Percentiles rank a stretch among this genome's conserved stretches.
These are phyloP conservation scores for Tangara arthus DNA, from an alignment of 2,797 vertebrate species.

Conservation along the genomic window DNA sequence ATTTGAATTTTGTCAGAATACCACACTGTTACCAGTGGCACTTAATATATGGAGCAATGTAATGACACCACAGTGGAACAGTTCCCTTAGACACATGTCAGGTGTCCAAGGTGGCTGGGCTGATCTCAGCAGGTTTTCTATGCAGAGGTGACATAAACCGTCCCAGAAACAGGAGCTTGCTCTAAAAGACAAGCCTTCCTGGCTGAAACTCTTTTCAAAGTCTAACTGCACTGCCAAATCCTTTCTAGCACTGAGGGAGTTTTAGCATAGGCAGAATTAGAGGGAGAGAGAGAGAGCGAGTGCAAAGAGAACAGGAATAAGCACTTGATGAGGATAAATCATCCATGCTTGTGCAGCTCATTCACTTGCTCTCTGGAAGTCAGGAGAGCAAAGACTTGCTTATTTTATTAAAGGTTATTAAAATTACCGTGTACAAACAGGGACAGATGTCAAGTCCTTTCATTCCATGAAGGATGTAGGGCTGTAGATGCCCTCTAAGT, in stretches of 20 bases:
- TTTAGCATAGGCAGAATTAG: neutral
- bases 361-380: neutral
- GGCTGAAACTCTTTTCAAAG: neutral
- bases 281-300: neutral
- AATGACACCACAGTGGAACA: neutral
- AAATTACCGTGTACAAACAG: neutral
- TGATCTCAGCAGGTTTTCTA: neutral
- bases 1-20: neutral
- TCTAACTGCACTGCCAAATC: neutral
- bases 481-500: neutral
- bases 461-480: neutral
- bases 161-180: neutral
- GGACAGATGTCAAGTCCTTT: neutral
- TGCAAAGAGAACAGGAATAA: neutral
- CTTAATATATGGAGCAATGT: neutral
- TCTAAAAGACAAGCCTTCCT: neutral
- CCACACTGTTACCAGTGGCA: neutral
- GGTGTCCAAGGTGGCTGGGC: neutral
- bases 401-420: neutral
- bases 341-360: accelerated
- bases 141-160: neutral
- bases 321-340: neutral
- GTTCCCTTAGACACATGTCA: neutral
- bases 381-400: neutral
- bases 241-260: neutral